Percentiles rank a stretch among this genome's conserved stretches.
Conservation (phyloP, 2,888 invertebrate genomes). For the Mactromeris polynyma region DNA sequence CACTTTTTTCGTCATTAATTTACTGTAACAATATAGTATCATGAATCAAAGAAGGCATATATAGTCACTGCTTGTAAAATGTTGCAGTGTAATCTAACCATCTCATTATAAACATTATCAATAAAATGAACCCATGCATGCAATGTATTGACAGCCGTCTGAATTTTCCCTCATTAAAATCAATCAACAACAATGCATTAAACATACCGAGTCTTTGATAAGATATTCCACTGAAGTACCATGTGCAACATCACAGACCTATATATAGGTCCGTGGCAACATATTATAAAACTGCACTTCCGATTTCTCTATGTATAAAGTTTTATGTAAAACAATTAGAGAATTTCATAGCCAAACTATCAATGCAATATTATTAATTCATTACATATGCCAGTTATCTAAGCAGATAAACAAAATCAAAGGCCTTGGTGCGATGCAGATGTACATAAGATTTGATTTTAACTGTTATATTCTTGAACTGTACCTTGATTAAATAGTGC, state of each 20-base stretch:
- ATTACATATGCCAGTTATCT: background rate
- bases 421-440: background rate
- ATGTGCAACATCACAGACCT: too few relatives aligned
- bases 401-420: background rate
- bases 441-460: too few relatives aligned
- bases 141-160: background rate
- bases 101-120: background rate
- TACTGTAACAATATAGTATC: background rate
- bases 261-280: too few relatives aligned
- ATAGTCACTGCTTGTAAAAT: background rate
- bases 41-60: background rate
- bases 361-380: background rate
- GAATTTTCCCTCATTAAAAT: background rate
- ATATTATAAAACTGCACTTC: background rate
- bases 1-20: background rate
- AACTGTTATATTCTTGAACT: too few relatives aligned
- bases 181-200: background rate
- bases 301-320: background rate
- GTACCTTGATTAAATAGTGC: too few relatives aligned
- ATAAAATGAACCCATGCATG: background rate
- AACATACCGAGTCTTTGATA: conserved; percentile 5
- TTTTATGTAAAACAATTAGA: background rate
- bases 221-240: background rate
- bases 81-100: background rate
- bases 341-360: background rate